phyloP scores from a whole-genome alignment of 2,888 invertebrate genomes.

The Pimpla rufipes region DNA sequence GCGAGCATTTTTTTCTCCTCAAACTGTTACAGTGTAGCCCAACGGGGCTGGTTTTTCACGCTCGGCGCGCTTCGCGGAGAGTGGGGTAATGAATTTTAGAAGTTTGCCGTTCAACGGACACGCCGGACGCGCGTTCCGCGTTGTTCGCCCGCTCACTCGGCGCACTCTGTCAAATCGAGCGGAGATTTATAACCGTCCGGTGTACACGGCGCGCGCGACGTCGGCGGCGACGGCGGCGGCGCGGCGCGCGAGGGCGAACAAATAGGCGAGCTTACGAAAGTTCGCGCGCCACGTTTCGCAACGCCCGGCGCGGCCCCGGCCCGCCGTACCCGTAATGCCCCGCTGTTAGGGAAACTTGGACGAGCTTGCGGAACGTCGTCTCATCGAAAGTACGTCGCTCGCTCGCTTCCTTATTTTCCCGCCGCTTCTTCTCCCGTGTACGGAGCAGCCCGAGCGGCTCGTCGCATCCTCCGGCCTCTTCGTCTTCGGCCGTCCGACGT shows the following conservation, averaged over 20 bases:
- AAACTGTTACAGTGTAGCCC: no score
- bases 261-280: constrained; percentile 65
- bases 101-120: constrained; percentile 56
- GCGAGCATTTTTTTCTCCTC: no score
- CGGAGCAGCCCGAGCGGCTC: no score
- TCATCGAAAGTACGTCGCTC: constrained; percentile 3
- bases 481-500: background rate
- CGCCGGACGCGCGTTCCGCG: constrained; percentile 38
- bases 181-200: constrained; percentile 65
- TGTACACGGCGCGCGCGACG: constrained; percentile 37
- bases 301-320: constrained; percentile 20
- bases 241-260: constrained; percentile 38
- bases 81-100: constrained; percentile 65
- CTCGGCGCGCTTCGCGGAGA: no score
- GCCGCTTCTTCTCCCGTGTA: background rate
- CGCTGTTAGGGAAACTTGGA: constrained; percentile 53
- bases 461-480: constrained; percentile 20
- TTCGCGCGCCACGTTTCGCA: constrained; percentile 51
- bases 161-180: constrained; percentile 67
- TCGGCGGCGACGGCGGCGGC: no score
- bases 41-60: no score
- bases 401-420: background rate
- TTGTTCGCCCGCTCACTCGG: constrained; percentile 38
- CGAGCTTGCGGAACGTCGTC: constrained; percentile 22
- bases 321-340: constrained; percentile 47